Evolutionary conservation across 2,797 vertebrate genomes (phyloP).

Genomic region (Adrianichthys oophorus): DNA sequence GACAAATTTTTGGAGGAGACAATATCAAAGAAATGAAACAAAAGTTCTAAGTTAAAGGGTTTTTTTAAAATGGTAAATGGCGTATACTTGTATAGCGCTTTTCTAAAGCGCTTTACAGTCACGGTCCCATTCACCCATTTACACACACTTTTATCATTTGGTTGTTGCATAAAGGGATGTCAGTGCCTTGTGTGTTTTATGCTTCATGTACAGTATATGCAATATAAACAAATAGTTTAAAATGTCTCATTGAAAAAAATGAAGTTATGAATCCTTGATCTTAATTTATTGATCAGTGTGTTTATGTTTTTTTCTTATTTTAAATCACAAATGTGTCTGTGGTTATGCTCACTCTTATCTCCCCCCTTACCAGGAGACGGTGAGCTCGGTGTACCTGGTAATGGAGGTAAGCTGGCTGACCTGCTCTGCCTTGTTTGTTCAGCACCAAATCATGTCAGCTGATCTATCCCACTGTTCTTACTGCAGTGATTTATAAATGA

Average conservation of each 20-base stretch:
- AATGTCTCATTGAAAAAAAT: no score
- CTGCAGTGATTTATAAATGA: no score
- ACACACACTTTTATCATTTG: no score
- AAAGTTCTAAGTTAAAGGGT: no score
- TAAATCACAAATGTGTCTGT: conserved; percentile 50
- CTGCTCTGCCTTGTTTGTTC: conserved; percentile 54
- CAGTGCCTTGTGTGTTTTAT: background rate
- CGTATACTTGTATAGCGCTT: no score
- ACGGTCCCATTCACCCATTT: no score
- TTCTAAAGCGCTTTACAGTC: no score
- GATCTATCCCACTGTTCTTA: conserved; percentile 6
- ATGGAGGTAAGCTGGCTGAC: conserved; percentile 90
- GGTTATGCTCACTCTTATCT: conserved; percentile 42
- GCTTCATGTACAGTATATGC: background rate
- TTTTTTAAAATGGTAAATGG: no score
- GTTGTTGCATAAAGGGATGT: no score
- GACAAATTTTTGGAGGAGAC: background rate
- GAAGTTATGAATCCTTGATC: no score
- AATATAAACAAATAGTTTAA: no score
- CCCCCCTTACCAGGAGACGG: conserved; percentile 84
- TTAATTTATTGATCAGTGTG: conserved; percentile 1
- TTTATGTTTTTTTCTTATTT: conserved; percentile 19
- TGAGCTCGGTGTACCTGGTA: conserved; percentile 96
- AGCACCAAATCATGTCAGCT: conserved; percentile 54
- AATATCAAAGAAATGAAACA: background rate